Percentiles rank a stretch among this genome's conserved stretches.
Conservation (phyloP, 2,113 vertebrate genomes). For the Ornithorhynchus anatinus region DNA sequence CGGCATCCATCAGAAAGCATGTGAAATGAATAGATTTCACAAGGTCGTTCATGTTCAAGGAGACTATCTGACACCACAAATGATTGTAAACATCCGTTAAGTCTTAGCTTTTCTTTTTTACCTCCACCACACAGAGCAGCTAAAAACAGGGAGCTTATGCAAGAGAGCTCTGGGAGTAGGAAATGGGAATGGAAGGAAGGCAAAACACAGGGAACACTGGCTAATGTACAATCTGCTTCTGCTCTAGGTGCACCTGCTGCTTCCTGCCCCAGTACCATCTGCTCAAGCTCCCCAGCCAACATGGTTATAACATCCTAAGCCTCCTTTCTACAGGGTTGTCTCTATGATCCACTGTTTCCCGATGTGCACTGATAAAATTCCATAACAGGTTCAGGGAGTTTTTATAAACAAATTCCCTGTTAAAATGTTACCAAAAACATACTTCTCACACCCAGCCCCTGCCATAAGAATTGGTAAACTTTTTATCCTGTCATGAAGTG, state of each 20-base stretch:
- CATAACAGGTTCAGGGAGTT: not conserved
- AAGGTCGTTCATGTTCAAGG: too few species aligned
- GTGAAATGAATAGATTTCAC: too few species aligned
- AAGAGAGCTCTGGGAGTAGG: not conserved
- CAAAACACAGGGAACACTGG: conserved; percentile 32
- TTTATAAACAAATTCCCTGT: too few species aligned
- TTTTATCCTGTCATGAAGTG: too few species aligned
- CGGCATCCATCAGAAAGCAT: too few species aligned
- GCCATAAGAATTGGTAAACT: too few species aligned
- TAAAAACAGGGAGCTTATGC: not conserved
- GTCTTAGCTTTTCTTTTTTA: too few species aligned
- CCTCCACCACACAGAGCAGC: not conserved
- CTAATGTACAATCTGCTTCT: conserved; percentile 48
- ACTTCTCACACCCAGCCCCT: too few species aligned
- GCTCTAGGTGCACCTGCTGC: conserved; percentile 58
- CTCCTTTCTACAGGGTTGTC: conserved; percentile 10
- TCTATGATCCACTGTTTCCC: conserved; percentile 5
- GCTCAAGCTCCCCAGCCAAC: conserved; percentile 35
- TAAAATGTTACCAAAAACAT: too few species aligned
- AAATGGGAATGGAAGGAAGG: conserved; percentile 20
- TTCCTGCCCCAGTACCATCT: conserved; percentile 45
- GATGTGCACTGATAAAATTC: not conserved
- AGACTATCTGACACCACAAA: too few species aligned
- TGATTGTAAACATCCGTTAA: too few species aligned
- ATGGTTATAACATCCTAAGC: conserved; percentile 30